Percentiles rank a stretch among this genome's conserved stretches.
Conservation (phyloP, 1,140 invertebrate genomes). For the Lysiphlebus fabarum region DNA sequence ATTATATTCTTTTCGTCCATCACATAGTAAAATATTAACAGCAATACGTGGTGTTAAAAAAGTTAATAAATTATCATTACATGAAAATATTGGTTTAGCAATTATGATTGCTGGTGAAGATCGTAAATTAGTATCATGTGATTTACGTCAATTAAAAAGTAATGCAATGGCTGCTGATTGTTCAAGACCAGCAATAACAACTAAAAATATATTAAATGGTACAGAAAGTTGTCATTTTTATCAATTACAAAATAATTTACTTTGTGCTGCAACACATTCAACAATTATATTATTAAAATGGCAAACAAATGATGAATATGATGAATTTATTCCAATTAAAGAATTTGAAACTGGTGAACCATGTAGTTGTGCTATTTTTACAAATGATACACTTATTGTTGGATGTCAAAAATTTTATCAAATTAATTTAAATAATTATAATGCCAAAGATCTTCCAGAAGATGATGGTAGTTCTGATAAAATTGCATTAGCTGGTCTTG, state of each 20-base stretch:
- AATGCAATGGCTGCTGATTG: conserved; percentile 60
- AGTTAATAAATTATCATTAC: conserved; percentile 64
- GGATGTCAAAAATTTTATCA: conserved; percentile 79
- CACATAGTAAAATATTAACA: conserved; percentile 42
- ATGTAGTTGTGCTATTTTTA: conserved; percentile 72
- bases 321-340: conserved; percentile 60
- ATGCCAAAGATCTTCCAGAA: conserved; percentile 57
- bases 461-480: conserved; percentile 50
- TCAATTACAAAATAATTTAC: conserved; percentile 53
- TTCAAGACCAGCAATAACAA: conserved; percentile 62
- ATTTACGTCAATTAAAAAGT: conserved; percentile 63
- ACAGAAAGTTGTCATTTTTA: conserved; percentile 64
- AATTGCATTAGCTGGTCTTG: conserved; percentile 41
- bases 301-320: conserved; percentile 42
- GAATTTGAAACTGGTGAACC: conserved; percentile 70
- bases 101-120: conserved; percentile 67
- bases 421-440: conserved; percentile 68
- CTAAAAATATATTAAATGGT: conserved; percentile 55
- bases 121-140: conserved; percentile 63
- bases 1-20: conserved; percentile 44
- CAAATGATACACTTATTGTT: conserved; percentile 67
- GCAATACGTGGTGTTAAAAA: conserved; percentile 63
- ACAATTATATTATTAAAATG: conserved; percentile 61
- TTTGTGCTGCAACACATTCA: conserved; percentile 67
- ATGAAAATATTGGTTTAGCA: conserved; percentile 59